Percentiles rank a stretch among this genome's conserved stretches.
Evolutionary conservation across 2,888 invertebrate species (phyloP).

Genomic region (Athrips mouffetella): DNA sequence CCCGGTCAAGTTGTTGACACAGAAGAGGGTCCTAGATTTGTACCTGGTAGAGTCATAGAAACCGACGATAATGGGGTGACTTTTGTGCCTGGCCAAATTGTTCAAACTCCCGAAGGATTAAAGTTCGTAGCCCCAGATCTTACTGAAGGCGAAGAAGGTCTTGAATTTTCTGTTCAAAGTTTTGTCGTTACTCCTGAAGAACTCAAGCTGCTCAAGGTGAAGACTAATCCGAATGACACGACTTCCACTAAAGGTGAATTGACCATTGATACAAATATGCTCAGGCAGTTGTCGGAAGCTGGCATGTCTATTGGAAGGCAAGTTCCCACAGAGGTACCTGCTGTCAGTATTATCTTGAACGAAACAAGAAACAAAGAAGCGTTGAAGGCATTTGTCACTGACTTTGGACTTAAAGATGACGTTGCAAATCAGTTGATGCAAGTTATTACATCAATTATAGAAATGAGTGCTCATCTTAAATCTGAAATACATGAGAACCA

Average conservation of each 20-base stretch:
- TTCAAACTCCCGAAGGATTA: conserved; percentile 84
- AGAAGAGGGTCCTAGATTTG: conserved; percentile 82
- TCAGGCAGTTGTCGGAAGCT: conserved; percentile 82
- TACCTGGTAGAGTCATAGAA: conserved; percentile 85
- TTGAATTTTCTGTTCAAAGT: conserved; percentile 85
- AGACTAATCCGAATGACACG: conserved; percentile 72
- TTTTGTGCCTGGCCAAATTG: conserved; percentile 88
- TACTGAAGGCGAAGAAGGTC: conserved; percentile 81
- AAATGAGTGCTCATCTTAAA: conserved; percentile 72
- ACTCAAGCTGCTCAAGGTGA: conserved; percentile 67
- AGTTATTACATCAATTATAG: conserved; percentile 70
- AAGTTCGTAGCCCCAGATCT: conserved; percentile 84
- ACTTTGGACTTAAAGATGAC: conserved; percentile 71
- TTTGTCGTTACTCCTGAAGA: conserved; percentile 78
- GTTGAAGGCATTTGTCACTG: conserved; percentile 68
- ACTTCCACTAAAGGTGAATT: conserved; percentile 78
- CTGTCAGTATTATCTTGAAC: conserved; percentile 77
- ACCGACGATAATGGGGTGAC: conserved; percentile 84
- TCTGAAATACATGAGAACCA: conserved; percentile 55
- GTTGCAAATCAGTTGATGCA: conserved; percentile 75
- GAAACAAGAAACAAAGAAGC: conserved; percentile 70
- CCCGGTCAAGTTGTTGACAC: conserved; percentile 86
- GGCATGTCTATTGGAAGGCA: conserved; percentile 83
- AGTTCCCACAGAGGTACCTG: conserved; percentile 79
- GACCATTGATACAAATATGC: conserved; percentile 81